Evolutionary conservation across 2,797 vertebrate genomes (phyloP).

Genomic region (Florisuga fusca): DNA sequence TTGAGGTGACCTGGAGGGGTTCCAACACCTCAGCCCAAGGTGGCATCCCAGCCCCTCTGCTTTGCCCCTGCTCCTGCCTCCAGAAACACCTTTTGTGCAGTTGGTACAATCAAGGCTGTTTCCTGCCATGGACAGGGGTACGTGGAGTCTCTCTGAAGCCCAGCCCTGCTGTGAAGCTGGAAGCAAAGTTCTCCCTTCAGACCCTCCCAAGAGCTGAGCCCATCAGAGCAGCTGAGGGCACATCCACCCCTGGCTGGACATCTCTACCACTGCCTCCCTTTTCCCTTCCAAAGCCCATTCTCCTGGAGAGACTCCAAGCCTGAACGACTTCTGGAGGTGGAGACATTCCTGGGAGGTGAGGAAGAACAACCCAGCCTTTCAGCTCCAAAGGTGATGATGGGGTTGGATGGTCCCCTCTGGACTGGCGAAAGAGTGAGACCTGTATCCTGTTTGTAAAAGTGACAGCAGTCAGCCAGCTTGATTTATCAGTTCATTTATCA

Average conservation of each 20-base stretch:
- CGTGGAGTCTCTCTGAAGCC: not conserved
- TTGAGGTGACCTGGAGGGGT: not conserved
- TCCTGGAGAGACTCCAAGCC: not conserved
- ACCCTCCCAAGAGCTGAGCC: not conserved
- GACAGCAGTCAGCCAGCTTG: not conserved
- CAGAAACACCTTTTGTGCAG: not conserved
- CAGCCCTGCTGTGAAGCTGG: not conserved
- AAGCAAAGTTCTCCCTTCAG: not conserved
- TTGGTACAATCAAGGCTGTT: not conserved
- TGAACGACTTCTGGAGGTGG: not conserved
- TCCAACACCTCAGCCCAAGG: fast-evolving
- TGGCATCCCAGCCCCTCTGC: not conserved
- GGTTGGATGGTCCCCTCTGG: not conserved
- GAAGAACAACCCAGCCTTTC: not conserved
- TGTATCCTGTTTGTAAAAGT: not conserved
- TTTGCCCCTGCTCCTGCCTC: not conserved
- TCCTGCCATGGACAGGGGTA: fast-evolving
- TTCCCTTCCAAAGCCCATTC: not conserved
- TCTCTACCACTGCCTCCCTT: not conserved
- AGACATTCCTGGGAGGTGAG: not conserved
- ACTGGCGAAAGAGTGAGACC: not conserved
- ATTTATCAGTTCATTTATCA: not conserved
- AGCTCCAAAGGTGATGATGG: not conserved
- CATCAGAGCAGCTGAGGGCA: not conserved
- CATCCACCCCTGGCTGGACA: not conserved